phyloP scores from a whole-genome alignment of 2,888 invertebrate genomes.

The Pammene fasciana region DNA sequence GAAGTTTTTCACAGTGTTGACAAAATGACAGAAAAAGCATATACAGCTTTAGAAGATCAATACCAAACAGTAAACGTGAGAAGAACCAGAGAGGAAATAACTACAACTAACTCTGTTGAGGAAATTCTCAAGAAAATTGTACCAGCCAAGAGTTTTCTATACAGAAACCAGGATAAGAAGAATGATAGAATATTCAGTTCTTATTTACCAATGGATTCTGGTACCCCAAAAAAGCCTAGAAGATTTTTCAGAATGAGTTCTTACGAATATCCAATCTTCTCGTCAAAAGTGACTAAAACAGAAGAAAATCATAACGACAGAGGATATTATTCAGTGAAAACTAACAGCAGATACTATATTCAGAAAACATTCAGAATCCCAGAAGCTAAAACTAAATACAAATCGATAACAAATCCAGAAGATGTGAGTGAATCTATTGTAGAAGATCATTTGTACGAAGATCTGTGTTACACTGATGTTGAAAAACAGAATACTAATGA shows the following conservation, averaged over 20 bases:
- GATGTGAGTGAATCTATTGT: conserved; percentile 59
- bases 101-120: conserved; percentile 62
- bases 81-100: conserved; percentile 51
- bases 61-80: conserved; percentile 70
- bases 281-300: conserved; percentile 63
- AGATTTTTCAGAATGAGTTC: conserved; percentile 70
- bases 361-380: conserved; percentile 60
- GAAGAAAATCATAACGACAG: conserved; percentile 66
- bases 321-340: conserved; percentile 75
- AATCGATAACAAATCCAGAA: conserved; percentile 63
- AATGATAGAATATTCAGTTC: conserved; percentile 61
- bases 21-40: conserved; percentile 29
- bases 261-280: conserved; percentile 73
- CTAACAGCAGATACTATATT: conserved; percentile 61
- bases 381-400: conserved; percentile 67
- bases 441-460: conserved; percentile 78
- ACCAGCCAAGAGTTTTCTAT: conserved; percentile 76
- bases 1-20: too few species aligned
- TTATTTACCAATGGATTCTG: conserved; percentile 75
- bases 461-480: conserved; percentile 69
- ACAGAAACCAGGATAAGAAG: conserved; percentile 66
- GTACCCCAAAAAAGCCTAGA: conserved; percentile 58
- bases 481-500: conserved; percentile 44
- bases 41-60: conserved; percentile 57
- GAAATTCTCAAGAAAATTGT: conserved; percentile 71